Evolutionary conservation across 1,140 invertebrate species (phyloP), one percentile per base, ranked within the genome.

Genomic region (Camponotus pennsylvanicus): DNA sequence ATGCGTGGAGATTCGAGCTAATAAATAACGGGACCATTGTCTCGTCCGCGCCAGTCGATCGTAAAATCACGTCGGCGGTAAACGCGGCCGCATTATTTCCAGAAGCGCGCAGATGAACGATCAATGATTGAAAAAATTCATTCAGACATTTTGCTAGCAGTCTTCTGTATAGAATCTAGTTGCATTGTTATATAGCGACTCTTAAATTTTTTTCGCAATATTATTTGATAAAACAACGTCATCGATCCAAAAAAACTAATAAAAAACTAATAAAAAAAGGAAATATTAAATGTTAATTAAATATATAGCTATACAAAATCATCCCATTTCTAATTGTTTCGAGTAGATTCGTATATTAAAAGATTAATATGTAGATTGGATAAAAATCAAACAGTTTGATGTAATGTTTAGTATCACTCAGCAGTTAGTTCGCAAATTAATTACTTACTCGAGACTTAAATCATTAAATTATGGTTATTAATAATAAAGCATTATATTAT

Each of bases 11-110:
- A 90, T 89, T 90, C 85, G 55, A 49, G 67, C 89, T 90, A 91
- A 92, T 92, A 92, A 92, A 92, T 92, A 91, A 92, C 89, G 85
- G 85, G 42, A 49, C 85, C 89, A 91, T 92, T 92, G 91, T 92
- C 90, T 73, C 89, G 66, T 82, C 85, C 85, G 75, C 63, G 34
- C 85, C 77, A 75, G 85, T 75, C 78, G 90, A 90, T 91, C 90
- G 90, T 91, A 92, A 92, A 92, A 91, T 91, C 88, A 88, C 88
- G 32, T 57, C 73, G 52, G 42, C 78, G 77, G 86, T 87, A 86
- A 87, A 86, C 85, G 89, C 82, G 59, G 59, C 63, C 85, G 86
- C 86, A 92, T 92, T 92, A 92, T 90, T 92, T 92, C 90, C 87
- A 85, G 59, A 83, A 73, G 75, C 18, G 61, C 27, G 40, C 76